These are phyloP conservation scores for Phataginus tetradactyla DNA, from an alignment of 2,797 vertebrate species.

Conservation along the genomic window DNA sequence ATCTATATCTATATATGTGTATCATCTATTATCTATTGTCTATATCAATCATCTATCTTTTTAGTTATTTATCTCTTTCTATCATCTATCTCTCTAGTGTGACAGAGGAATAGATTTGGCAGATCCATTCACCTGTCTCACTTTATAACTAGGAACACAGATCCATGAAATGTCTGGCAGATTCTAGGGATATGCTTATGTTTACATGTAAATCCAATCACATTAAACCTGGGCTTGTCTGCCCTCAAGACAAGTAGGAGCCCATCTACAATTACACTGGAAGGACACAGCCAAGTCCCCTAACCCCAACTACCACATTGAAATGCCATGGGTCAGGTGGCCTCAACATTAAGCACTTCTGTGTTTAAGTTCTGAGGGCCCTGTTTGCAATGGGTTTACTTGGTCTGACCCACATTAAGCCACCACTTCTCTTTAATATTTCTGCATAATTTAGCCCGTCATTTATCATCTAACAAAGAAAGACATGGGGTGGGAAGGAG, in stretches of 20 bases:
- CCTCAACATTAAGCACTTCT: background rate
- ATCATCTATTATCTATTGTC: too few species aligned
- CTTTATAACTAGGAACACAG: background rate
- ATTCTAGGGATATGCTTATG: background rate
- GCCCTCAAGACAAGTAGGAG: background rate
- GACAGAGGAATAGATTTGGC: background rate
- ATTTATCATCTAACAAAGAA: background rate
- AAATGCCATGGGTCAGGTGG: background rate
- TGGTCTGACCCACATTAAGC: background rate
- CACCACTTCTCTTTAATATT: background rate
- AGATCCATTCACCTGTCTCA: background rate
- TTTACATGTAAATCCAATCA: background rate
- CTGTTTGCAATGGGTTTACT: background rate
- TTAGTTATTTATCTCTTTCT: background rate
- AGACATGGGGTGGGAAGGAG: background rate
- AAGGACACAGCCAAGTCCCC: background rate
- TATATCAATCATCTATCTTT: background rate
- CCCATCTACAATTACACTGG: background rate
- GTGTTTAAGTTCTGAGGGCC: background rate
- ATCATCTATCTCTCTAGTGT: background rate
- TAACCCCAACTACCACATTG: background rate
- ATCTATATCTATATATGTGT: background rate
- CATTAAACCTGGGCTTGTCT: background rate
- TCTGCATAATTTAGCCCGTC: background rate
- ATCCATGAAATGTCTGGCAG: background rate